A percentile compares a stretch with the other conserved stretches of the same genome.
These are phyloP conservation scores for Catamblyrhynchus diadema DNA, from an alignment of 2,797 vertebrate genomes.

Conservation along the genomic window DNA sequence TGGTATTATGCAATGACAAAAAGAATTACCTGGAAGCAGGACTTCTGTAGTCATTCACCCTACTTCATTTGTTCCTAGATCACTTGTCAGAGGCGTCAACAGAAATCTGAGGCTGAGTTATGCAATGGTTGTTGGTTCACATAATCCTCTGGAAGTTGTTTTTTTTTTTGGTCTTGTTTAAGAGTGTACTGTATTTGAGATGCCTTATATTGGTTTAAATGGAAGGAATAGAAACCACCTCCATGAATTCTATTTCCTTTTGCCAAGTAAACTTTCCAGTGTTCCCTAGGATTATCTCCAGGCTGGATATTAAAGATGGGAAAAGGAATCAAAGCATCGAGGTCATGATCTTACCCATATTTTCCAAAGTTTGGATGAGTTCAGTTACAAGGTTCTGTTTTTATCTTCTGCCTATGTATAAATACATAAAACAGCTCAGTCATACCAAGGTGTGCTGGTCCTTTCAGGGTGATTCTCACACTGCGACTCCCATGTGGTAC, in stretches of 20 bases:
- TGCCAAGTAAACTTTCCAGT: background rate
- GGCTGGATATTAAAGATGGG: background rate
- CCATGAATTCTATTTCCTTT: background rate
- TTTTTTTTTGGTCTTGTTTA: background rate
- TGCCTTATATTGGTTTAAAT: background rate
- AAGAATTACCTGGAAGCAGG: background rate
- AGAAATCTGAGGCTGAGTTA: background rate
- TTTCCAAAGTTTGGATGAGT: background rate
- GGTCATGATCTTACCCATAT: background rate
- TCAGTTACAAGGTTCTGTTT: background rate
- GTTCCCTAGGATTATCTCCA: background rate
- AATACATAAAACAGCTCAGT: conserved; percentile 22
- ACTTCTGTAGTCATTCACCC: background rate
- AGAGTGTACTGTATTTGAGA: background rate
- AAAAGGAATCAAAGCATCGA: background rate
- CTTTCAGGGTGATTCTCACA: conserved; percentile 86
- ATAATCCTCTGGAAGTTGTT: background rate
- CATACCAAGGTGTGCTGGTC: conserved; percentile 87
- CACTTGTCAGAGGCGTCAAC: background rate
- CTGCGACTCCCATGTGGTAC: conserved; percentile 88
- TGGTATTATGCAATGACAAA: background rate
- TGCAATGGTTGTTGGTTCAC: background rate
- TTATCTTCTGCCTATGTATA: background rate
- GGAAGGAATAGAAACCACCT: background rate
- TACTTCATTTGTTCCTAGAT: background rate